Conservation (phyloP, 2,113 vertebrate species). For the Ginglymostoma cirratum region DNA sequence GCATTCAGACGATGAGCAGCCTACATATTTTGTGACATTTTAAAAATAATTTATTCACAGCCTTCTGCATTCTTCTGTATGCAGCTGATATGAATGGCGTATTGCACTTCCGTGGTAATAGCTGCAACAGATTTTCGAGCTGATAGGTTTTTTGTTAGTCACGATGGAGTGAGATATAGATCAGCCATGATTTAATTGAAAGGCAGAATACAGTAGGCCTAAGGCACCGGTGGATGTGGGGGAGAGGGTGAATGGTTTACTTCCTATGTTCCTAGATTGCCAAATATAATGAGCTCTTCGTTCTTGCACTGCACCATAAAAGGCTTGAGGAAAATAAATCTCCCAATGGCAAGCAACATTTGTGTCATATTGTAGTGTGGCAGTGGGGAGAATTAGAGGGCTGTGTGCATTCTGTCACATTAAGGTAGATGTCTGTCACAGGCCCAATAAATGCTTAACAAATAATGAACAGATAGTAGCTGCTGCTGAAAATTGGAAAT, state of each 20-base stretch:
- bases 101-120: neutral
- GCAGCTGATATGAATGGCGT: neutral
- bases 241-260: neutral
- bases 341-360: neutral
- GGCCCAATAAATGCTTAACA: constrained; percentile 11
- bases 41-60: neutral
- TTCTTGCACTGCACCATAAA: neutral
- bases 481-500: constrained; percentile 10
- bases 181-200: neutral
- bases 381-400: neutral
- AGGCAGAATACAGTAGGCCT: neutral
- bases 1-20: neutral
- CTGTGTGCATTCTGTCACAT: neutral
- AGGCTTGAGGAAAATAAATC: neutral
- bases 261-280: neutral
- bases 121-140: neutral
- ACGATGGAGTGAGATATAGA: neutral
- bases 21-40: neutral
- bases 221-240: neutral
- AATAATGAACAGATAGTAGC: neutral
- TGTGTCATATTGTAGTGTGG: neutral
- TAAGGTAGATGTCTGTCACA: neutral
- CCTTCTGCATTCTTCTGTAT: neutral
- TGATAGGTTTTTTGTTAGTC: neutral
- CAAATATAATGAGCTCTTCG: neutral